Evolutionary conservation across 2,797 vertebrate species (phyloP).

Genomic region (Gymnopithys bicolor): DNA sequence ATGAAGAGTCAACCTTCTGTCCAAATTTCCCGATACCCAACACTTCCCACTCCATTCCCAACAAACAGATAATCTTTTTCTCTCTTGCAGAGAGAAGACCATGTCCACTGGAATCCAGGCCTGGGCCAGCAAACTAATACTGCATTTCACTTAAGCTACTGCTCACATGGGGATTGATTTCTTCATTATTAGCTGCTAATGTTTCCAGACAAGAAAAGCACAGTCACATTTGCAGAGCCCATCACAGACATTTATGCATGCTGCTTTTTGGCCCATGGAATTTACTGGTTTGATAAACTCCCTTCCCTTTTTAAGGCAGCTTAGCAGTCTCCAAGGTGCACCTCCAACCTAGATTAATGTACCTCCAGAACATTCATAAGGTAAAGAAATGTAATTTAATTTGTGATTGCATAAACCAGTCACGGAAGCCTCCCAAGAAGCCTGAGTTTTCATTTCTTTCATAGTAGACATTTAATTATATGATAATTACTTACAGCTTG

Average conservation of each 20-base stretch:
- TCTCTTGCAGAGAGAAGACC: background rate
- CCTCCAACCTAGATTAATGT: constrained; percentile 46
- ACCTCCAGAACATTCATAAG: constrained; percentile 50
- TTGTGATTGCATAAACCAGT: constrained; percentile 71
- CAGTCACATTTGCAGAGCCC: background rate
- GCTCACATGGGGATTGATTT: background rate
- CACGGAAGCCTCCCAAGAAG: constrained; percentile 68
- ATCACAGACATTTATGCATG: background rate
- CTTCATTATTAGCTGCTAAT: background rate
- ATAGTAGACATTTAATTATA: constrained; percentile 81
- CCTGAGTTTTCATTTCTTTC: constrained; percentile 72
- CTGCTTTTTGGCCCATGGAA: background rate
- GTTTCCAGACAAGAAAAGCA: constrained; percentile 8
- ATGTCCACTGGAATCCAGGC: background rate
- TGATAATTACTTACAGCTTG: constrained; percentile 81
- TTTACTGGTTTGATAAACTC: background rate
- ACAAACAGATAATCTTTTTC: background rate
- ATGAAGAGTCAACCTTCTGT: background rate
- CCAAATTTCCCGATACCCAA: background rate
- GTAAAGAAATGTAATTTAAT: constrained; percentile 76
- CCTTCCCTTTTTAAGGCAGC: background rate
- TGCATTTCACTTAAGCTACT: background rate
- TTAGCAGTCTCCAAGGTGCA: constrained; percentile 21
- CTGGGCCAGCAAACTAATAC: background rate
- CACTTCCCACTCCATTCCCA: background rate